Evolutionary conservation across 1,140 invertebrate genomes (phyloP).

Genomic region (Babylonia areolata): DNA sequence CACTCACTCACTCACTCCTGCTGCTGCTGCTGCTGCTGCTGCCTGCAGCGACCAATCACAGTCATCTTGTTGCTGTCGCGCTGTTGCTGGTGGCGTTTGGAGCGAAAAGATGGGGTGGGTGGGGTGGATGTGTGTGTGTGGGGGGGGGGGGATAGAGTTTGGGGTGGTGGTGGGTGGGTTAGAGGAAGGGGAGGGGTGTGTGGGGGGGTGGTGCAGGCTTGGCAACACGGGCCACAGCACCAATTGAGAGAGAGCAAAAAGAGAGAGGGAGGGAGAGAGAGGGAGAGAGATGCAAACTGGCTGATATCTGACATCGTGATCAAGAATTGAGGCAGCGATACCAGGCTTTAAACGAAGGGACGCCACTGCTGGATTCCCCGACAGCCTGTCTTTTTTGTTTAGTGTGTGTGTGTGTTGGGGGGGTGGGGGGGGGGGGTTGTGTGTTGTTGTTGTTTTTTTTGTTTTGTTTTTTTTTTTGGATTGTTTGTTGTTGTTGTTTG

Average conservation of each 20-base stretch:
- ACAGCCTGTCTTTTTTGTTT: no score
- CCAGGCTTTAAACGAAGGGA: no score
- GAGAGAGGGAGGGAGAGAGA: background rate
- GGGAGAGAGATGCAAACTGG: background rate
- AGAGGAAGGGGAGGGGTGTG: background rate
- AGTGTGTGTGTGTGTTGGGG: no score
- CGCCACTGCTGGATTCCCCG: no score
- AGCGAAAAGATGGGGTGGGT: background rate
- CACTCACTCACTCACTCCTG: background rate
- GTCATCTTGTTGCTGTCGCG: background rate
- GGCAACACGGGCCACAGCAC: background rate
- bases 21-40: background rate
- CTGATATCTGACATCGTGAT: no score
- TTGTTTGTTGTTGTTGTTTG: no score
- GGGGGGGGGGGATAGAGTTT: background rate
- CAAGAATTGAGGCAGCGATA: no score
- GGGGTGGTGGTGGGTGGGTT: background rate
- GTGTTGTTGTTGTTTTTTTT: no score
- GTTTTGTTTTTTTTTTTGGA: no score
- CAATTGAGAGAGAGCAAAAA: background rate
- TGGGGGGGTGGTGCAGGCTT: background rate
- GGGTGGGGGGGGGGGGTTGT: no score
- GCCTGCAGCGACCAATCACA: background rate
- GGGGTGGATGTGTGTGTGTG: background rate
- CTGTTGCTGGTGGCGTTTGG: background rate